phyloP scores from a whole-genome alignment of 2,113 vertebrate genomes.

The Chrysemys picta region DNA sequence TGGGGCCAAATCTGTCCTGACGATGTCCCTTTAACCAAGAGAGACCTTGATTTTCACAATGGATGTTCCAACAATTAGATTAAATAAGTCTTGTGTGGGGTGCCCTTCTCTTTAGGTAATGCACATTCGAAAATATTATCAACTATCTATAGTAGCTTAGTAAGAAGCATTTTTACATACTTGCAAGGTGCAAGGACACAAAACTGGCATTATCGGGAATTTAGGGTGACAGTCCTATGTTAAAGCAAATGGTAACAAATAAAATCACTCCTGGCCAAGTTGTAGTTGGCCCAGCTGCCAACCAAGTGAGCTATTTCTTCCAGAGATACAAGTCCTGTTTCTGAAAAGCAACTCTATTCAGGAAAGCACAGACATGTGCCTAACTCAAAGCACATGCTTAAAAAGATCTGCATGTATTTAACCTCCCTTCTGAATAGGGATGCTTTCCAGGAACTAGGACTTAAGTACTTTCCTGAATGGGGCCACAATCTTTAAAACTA shows the following conservation, averaged over 20 bases:
- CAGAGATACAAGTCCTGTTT: background rate
- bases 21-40: background rate
- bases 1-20: background rate
- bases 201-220: slow-evolving; percentile 76
- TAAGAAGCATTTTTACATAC: slow-evolving; percentile 70
- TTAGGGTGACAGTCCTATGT: slow-evolving; percentile 57
- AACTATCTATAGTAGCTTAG: slow-evolving; percentile 71
- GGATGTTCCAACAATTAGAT: background rate
- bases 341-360: background rate
- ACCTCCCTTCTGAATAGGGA: background rate
- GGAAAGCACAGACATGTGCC: background rate
- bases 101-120: slow-evolving; percentile 64
- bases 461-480: background rate
- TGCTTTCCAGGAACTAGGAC: background rate
- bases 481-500: background rate
- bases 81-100: slow-evolving; percentile 48
- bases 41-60: background rate
- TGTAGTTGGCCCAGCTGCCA: slow-evolving; percentile 15
- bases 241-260: background rate
- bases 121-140: slow-evolving; percentile 62
- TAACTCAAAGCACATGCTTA: background rate
- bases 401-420: background rate
- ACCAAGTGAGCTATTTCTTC: slow-evolving; percentile 22
- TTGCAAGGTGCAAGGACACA: slow-evolving; percentile 70
- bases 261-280: background rate